phyloP scores from a whole-genome alignment of 2,888 invertebrate species.

The Halictus ligatus region DNA sequence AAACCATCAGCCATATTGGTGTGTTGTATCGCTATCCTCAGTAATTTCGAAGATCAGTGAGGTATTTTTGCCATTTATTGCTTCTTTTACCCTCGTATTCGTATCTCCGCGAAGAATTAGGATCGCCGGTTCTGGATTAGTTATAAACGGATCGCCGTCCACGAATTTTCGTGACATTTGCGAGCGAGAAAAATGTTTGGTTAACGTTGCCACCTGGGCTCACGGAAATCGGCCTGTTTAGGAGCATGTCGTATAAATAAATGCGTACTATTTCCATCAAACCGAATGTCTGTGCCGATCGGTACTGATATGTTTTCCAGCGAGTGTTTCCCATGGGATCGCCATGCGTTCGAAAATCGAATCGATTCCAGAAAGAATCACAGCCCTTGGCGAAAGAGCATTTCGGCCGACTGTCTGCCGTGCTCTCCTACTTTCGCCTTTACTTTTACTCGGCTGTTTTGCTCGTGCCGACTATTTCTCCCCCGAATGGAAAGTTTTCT shows the following conservation, averaged over 20 bases:
- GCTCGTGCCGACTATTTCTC: conserved; percentile 17
- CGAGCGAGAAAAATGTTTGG: conserved; percentile 82
- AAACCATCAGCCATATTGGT: conserved; percentile 85
- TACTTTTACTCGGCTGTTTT: conserved; percentile 25
- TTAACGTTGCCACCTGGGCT: conserved; percentile 84
- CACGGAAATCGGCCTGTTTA: conserved; percentile 71
- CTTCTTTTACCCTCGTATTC: conserved; percentile 8
- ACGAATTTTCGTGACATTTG: conserved; percentile 61
- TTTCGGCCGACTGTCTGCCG: conserved; percentile 51
- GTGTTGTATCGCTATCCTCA: conserved; percentile 84
- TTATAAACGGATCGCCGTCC: background rate
- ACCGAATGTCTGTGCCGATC: conserved; percentile 4
- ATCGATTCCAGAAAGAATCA: conserved; percentile 6
- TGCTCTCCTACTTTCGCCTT: conserved; percentile 31
- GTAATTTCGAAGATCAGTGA: conserved; percentile 83
- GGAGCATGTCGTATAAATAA: conserved; percentile 70
- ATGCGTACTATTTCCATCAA: conserved; percentile 39
- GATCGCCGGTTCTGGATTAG: conserved; percentile 20
- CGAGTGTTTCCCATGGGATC: background rate
- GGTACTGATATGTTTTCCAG: conserved; percentile 3
- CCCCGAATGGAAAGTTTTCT: background rate
- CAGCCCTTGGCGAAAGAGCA: conserved; percentile 6
- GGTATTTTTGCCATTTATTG: conserved; percentile 75
- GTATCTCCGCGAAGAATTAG: conserved; percentile 27
- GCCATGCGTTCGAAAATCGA: background rate